Conservation (phyloP, 1,140 invertebrate species). For the Zelostemma sp. region DNA sequence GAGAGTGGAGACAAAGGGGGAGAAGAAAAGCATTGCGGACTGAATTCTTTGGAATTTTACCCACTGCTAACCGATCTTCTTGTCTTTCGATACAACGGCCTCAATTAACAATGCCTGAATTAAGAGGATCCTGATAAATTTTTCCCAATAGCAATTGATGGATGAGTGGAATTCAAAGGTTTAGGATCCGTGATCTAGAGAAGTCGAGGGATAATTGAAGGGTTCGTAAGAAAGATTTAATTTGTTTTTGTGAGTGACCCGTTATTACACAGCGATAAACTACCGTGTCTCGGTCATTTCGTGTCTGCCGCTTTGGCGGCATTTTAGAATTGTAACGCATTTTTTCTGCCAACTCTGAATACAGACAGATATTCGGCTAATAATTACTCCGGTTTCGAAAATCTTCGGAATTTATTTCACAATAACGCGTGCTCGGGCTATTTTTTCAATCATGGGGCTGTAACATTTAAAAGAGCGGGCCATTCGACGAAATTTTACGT, state of each 20-base stretch:
- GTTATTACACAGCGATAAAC: slow-evolving; percentile 41
- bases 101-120: too few species aligned
- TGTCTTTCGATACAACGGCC: too few species aligned
- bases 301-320: slow-evolving; percentile 12
- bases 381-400: not conserved
- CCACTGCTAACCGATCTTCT: too few species aligned
- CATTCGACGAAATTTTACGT: too few species aligned
- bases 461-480: too few species aligned
- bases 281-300: slow-evolving; percentile 25
- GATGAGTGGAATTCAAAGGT: slow-evolving; percentile 4
- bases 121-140: too few species aligned
- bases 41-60: slow-evolving; percentile 7
- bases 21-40: slow-evolving; percentile 10
- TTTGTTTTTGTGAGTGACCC: slow-evolving; percentile 33
- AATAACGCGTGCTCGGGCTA: too few species aligned
- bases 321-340: not conserved
- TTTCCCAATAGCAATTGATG: too few species aligned
- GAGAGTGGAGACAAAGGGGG: slow-evolving; percentile 6
- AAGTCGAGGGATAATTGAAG: slow-evolving; percentile 28
- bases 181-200: slow-evolving; percentile 16
- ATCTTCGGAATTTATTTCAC: too few species aligned
- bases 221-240: slow-evolving; percentile 39
- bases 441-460: too few species aligned
- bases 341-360: not conserved
- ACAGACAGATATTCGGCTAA: slow-evolving; percentile 2